These are phyloP conservation scores for Campoplex nolae DNA, from an alignment of 2,888 invertebrate genomes.

Conservation along the genomic window DNA sequence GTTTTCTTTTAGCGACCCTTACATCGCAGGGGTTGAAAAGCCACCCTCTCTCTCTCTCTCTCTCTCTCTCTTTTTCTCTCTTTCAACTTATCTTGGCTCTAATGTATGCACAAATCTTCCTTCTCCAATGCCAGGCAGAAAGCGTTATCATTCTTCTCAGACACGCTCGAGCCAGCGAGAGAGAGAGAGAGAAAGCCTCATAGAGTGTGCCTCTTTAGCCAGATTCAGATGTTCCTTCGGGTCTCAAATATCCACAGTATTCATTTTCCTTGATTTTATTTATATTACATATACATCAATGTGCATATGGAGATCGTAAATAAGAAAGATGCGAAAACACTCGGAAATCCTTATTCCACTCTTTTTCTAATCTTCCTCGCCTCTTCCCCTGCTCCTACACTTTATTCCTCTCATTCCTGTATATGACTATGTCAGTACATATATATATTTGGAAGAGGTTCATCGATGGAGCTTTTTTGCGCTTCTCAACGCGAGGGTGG, in stretches of 20 bases:
- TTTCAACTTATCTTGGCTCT: constrained; percentile 74
- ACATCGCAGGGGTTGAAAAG: constrained; percentile 55
- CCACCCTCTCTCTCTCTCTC: constrained; percentile 66
- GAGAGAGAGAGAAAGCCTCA: background rate
- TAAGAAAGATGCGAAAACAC: constrained; percentile 25
- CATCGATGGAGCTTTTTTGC: constrained; percentile 62
- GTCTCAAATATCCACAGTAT: background rate
- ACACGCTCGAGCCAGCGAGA: constrained; percentile 64
- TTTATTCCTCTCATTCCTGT: constrained; percentile 43
- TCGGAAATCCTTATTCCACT: constrained; percentile 64
- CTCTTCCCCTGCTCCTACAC: constrained; percentile 58
- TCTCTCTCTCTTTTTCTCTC: constrained; percentile 44
- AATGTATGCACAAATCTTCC: constrained; percentile 84
- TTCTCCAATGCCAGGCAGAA: constrained; percentile 77
- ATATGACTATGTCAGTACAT: constrained; percentile 21
- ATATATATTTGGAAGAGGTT: background rate
- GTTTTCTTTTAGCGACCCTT: constrained; percentile 59
- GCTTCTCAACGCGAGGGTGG: constrained; percentile 75
- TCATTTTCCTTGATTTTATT: background rate
- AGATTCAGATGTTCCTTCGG: constrained; percentile 32
- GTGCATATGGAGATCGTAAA: constrained; percentile 6
- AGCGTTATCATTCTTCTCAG: constrained; percentile 82
- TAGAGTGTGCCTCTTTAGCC: constrained; percentile 49
- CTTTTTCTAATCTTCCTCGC: constrained; percentile 61
- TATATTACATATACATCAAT: too few species aligned